Conservation (phyloP, 1,140 invertebrate genomes). For the Palaemon carinicauda region DNA sequence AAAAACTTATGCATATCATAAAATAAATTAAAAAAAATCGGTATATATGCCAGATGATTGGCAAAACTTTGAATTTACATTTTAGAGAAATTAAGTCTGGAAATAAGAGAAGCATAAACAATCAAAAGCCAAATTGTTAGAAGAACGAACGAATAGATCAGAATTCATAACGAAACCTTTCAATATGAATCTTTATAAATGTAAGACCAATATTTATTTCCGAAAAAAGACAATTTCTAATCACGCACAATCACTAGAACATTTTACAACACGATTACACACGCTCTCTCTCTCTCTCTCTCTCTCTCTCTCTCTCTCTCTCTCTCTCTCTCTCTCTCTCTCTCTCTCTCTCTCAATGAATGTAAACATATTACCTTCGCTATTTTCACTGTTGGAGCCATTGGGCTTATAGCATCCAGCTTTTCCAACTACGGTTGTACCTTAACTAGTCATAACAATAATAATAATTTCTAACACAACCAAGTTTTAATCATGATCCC, state of each 20-base stretch:
- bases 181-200: no score
- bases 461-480: neutral
- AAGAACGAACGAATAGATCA: neutral
- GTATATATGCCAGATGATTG: no score
- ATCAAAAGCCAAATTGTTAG: no score
- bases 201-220: neutral
- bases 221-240: neutral
- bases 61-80: no score
- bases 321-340: neutral
- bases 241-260: neutral
- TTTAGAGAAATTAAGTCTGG: no score
- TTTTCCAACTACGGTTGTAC: no score
- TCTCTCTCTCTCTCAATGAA: neutral
- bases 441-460: no score
- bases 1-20: no score
- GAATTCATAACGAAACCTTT: neutral
- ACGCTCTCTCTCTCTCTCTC: neutral
- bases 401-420: no score
- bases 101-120: no score
- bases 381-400: no score
- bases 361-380: neutral
- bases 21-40: no score
- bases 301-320: neutral
- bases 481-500: neutral
- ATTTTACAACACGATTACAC: neutral